Conservation (phyloP, 2,113 vertebrate species). For the Oreotrochilus melanogaster region DNA sequence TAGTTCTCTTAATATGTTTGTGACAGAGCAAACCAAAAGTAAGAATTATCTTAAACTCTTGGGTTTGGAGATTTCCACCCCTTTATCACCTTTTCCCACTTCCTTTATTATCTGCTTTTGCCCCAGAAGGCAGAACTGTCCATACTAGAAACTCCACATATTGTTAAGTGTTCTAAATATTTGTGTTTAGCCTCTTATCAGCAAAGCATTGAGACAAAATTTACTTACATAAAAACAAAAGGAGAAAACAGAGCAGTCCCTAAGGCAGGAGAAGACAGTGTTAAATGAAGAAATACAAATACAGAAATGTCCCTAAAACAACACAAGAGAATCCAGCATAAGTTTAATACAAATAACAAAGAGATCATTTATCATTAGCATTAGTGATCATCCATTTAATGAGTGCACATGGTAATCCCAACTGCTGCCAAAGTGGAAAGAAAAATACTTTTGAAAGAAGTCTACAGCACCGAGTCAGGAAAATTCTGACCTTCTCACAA, state of each 20-base stretch:
- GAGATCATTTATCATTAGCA: not conserved
- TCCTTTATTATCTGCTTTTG: not conserved
- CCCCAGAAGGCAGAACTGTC: not conserved
- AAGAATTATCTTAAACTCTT: not conserved
- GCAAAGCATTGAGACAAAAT: not conserved
- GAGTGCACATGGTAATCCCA: not conserved
- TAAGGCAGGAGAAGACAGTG: not conserved
- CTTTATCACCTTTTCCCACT: fast-evolving
- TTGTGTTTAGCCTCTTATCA: conserved; percentile 25
- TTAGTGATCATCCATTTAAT: not conserved
- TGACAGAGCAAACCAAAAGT: not conserved
- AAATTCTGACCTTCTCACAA: not conserved
- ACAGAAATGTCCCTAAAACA: not conserved
- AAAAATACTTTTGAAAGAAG: not conserved
- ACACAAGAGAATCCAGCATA: not conserved
- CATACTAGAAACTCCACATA: not conserved
- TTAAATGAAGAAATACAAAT: conserved; percentile 6
- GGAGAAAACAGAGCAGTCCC: conserved; percentile 22
- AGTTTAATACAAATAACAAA: not conserved
- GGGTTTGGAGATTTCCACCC: not conserved
- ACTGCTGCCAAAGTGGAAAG: not conserved
- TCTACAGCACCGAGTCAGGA: not conserved
- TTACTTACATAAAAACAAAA: conserved; percentile 33
- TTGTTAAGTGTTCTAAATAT: not conserved
- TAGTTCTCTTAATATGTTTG: not conserved